Base-by-base conservation (phyloP, 1,140 invertebrate genomes). In the Orchesella cincta region DNA sequence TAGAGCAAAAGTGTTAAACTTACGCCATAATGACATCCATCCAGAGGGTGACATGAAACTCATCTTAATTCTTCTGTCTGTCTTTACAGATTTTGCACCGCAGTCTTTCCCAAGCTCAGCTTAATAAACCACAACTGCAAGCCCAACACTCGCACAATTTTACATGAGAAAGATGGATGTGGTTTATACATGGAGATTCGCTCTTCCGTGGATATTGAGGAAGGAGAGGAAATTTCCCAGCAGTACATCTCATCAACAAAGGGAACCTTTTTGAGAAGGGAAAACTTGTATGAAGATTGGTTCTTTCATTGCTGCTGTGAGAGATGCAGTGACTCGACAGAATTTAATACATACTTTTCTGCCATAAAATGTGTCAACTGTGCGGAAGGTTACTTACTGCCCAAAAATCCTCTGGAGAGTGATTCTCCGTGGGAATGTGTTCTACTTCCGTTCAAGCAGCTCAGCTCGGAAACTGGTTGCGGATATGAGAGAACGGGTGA, bases 291-390 rank as follows among this genome's bases (percentile, higher is more conserved):
- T 8, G 88, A 91, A 76, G 91, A 91, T 0, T 93, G 93, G 84
- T 92, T 91, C 84, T 94, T 94, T 83, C 88, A 90, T 77, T 94
- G 93, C 84, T 82, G 81, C 1, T 94, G 93, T 81, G 80, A 84
- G 0, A 86, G 93, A 29, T 94, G 93, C 83, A 82, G 84, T 2
- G 93, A 94, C 84, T 88, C 90, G 3, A 92, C 92, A 0, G 93
- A 94, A 82, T 86, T 92, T 46, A 89, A 88, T 1, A 93, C 92
- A 0, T 89, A 89, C 85, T 92, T 91, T 83, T 92, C 91, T 80
- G 90, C 90, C 14, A 80, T 94, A 1, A 90, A 89, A 81, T 94
- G 93, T 81, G 87, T 88, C 75, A 70, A 78, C n/a, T 78, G 76
- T 76, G 57, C 29, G 31, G 3, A 26, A 2, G 82, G 80, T 1